phyloP scores from a whole-genome alignment of 2,888 invertebrate species.

The Allolobophora icterica region DNA sequence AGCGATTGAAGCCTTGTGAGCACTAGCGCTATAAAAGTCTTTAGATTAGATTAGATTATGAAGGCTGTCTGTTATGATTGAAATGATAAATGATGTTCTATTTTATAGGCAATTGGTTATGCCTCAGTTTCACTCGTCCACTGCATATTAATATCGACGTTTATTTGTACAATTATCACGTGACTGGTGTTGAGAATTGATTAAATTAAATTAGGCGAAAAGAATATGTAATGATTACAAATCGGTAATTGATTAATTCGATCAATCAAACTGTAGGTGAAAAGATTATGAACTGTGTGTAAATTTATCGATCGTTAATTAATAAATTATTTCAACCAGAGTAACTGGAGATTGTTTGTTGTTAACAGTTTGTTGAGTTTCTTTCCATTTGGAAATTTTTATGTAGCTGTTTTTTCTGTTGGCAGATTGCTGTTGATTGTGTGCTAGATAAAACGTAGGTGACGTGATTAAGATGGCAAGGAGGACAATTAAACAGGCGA shows the following conservation, averaged over 20 bases:
- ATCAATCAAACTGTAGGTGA: background rate
- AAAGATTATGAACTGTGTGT: background rate
- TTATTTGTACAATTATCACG: background rate
- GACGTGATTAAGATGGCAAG: too few relatives aligned
- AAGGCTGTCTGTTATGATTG: background rate
- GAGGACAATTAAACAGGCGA: too few relatives aligned
- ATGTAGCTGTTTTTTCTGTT: background rate
- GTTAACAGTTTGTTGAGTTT: background rate
- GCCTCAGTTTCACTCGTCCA: background rate
- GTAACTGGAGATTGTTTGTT: background rate
- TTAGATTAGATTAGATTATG: too few relatives aligned
- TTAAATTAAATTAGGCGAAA: background rate
- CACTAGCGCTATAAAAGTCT: too few relatives aligned
- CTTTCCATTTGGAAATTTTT: background rate
- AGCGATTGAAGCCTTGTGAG: too few relatives aligned
- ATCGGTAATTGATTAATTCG: background rate
- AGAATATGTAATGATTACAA: background rate
- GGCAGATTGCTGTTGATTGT: background rate
- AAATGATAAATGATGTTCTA: background rate
- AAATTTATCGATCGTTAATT: background rate
- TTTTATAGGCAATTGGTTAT: background rate
- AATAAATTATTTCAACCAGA: background rate
- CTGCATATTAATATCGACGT: background rate
- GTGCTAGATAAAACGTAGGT: too few relatives aligned
- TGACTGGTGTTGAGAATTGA: background rate